Percentiles rank a stretch among this genome's conserved stretches.
Conservation (phyloP, 2,113 vertebrate genomes). For the Semnornis frantzii region DNA sequence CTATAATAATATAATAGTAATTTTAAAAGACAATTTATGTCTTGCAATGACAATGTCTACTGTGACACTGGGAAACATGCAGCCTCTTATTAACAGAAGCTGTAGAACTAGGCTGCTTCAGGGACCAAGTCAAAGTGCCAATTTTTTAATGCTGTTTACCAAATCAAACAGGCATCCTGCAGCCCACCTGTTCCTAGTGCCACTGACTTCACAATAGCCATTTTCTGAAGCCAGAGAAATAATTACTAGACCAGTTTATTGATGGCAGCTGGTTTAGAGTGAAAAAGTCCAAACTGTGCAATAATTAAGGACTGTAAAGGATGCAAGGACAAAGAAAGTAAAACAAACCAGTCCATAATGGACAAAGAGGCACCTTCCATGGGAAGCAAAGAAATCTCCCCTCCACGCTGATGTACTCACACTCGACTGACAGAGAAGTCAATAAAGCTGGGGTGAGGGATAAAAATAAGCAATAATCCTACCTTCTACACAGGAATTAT, state of each 20-base stretch:
- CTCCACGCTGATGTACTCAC: not conserved
- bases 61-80: not conserved
- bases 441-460: rapidly evolving
- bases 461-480: not conserved
- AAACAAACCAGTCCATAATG: not conserved
- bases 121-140: constrained; percentile 39
- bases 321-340: constrained; percentile 32
- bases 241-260: constrained; percentile 54
- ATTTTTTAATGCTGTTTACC: constrained; percentile 63
- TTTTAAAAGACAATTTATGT: not conserved
- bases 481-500: not conserved
- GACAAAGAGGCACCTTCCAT: not conserved
- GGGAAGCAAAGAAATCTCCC: not conserved
- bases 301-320: constrained; percentile 50
- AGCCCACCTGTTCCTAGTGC: constrained; percentile 56
- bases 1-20: too few species aligned
- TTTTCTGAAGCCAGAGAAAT: constrained; percentile 62
- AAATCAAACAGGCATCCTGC: constrained; percentile 62
- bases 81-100: constrained; percentile 35
- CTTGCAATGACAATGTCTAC: not conserved
- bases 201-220: not conserved
- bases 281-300: constrained; percentile 40
- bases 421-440: not conserved
- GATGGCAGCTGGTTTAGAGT: constrained; percentile 60
- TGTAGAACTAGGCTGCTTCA: constrained; percentile 12